Percentiles rank a stretch among this genome's conserved stretches.
Conservation (phyloP, 1,140 invertebrate species). For the Oncopeltus fasciatus region DNA sequence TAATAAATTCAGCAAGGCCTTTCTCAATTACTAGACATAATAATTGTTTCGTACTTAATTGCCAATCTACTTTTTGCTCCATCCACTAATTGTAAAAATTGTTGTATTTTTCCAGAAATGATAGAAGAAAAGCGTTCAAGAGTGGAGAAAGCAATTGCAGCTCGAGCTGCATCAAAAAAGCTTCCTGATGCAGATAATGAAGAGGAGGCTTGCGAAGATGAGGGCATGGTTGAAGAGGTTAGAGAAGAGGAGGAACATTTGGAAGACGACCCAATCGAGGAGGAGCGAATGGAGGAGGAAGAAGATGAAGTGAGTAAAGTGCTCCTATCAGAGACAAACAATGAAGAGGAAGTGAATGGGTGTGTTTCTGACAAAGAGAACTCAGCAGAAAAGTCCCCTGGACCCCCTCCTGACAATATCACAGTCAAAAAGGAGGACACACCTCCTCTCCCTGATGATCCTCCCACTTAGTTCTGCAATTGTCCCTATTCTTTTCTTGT, state of each 20-base stretch:
- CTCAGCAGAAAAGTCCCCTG: too few relatives aligned
- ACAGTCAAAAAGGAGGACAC: too few relatives aligned
- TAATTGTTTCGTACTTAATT: too few relatives aligned
- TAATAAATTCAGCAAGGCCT: too few relatives aligned
- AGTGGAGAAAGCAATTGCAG: slow-evolving; percentile 33
- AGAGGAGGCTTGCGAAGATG: slow-evolving; percentile 24
- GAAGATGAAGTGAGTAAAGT: slow-evolving; percentile 1
- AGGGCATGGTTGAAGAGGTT: not conserved
- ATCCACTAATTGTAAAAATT: too few relatives aligned
- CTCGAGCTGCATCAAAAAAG: slow-evolving; percentile 6
- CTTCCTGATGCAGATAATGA: slow-evolving; percentile 21
- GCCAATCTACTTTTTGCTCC: too few relatives aligned
- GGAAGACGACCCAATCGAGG: slow-evolving; percentile 18
- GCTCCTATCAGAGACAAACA: not conserved
- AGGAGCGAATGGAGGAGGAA: slow-evolving; percentile 8
- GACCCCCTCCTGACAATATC: too few relatives aligned
- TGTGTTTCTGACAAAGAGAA: not conserved
- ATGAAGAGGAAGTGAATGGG: not conserved
- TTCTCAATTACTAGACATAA: too few relatives aligned
- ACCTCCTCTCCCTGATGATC: too few relatives aligned
- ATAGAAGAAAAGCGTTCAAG: slow-evolving; percentile 36
- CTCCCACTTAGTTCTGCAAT: too few relatives aligned
- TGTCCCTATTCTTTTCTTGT: too few relatives aligned
- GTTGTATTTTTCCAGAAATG: slow-evolving; percentile 24
- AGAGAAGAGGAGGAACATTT: slow-evolving; percentile 20